Percentiles rank a stretch among this genome's conserved stretches.
Conservation (phyloP, 2,797 vertebrate species). For the Spea hammondii region DNA sequence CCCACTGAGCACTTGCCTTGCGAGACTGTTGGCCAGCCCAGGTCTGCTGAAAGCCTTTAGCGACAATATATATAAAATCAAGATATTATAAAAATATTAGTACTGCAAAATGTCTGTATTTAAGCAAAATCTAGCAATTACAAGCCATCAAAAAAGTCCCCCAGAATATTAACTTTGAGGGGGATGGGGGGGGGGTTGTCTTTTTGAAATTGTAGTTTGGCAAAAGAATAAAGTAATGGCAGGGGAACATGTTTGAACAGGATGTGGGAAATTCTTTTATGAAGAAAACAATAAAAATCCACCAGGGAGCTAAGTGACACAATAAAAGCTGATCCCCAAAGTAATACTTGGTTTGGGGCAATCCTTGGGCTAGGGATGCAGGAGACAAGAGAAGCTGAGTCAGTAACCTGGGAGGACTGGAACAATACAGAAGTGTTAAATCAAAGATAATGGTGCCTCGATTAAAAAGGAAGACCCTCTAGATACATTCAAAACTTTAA, state of each 20-base stretch:
- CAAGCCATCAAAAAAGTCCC: background rate
- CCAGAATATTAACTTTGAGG: conserved; percentile 18
- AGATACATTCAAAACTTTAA: conserved; percentile 8
- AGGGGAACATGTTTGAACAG: background rate
- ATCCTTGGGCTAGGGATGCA: conserved; percentile 28
- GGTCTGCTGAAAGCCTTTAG: too few species aligned
- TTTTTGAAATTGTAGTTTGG: conserved; percentile 30
- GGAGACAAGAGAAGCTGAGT: conserved; percentile 36
- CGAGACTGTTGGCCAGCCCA: too few species aligned
- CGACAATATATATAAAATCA: too few species aligned
- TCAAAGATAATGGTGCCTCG: conserved; percentile 19
- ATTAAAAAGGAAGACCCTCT: conserved; percentile 29
- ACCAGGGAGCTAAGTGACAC: conserved; percentile 55
- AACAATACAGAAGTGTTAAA: background rate
- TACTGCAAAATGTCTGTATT: background rate
- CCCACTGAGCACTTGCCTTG: too few species aligned
- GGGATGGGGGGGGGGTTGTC: conserved; percentile 10
- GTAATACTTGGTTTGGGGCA: conserved; percentile 61
- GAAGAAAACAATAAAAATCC: conserved; percentile 46
- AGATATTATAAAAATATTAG: too few species aligned
- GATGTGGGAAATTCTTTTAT: conserved; percentile 9
- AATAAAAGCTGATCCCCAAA: conserved; percentile 21
- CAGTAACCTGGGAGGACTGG: conserved; percentile 1
- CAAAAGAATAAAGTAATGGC: conserved; percentile 13
- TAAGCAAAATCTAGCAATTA: background rate